Conservation (phyloP, 2,888 invertebrate species). For the Boloria euphrosyne region DNA sequence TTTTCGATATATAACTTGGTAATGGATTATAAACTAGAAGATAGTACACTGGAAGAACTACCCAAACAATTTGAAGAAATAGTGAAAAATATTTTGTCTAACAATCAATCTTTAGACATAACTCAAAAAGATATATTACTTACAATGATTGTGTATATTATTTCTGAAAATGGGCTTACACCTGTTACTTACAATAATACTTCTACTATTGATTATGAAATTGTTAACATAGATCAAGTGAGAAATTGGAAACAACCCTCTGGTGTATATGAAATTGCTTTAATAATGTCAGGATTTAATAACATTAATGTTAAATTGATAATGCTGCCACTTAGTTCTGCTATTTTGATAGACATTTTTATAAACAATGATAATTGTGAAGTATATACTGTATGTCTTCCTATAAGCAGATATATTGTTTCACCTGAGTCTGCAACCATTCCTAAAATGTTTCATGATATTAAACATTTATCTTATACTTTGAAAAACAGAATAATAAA, state of each 20-base stretch:
- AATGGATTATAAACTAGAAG: conserved; percentile 53
- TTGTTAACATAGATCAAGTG: conserved; percentile 50
- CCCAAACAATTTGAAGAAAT: conserved; percentile 56
- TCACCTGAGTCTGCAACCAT: conserved; percentile 61
- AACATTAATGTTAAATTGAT: conserved; percentile 58
- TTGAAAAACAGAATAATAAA: conserved; percentile 80
- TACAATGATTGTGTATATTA: conserved; percentile 59
- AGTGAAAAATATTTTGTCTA: conserved; percentile 49
- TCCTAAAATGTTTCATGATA: conserved; percentile 65
- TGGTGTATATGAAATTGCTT: conserved; percentile 58
- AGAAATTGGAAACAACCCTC: conserved; percentile 53
- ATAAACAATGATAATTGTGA: conserved; percentile 60
- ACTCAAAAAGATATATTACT: conserved; percentile 67
- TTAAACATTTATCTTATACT: conserved; percentile 72
- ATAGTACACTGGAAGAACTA: conserved; percentile 61
- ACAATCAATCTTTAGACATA: conserved; percentile 53
- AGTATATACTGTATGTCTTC: conserved; percentile 69
- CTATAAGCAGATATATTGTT: conserved; percentile 66
- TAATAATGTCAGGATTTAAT: conserved; percentile 59
- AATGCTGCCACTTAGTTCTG: conserved; percentile 63
- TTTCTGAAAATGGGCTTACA: conserved; percentile 69
- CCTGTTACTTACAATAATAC: conserved; percentile 47
- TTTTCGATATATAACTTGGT: conserved; percentile 1
- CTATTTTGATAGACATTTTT: conserved; percentile 62
- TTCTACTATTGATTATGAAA: conserved; percentile 43